Conservation (phyloP, 2,888 invertebrate species). For the Paralinhomoeus sp. region DNA sequence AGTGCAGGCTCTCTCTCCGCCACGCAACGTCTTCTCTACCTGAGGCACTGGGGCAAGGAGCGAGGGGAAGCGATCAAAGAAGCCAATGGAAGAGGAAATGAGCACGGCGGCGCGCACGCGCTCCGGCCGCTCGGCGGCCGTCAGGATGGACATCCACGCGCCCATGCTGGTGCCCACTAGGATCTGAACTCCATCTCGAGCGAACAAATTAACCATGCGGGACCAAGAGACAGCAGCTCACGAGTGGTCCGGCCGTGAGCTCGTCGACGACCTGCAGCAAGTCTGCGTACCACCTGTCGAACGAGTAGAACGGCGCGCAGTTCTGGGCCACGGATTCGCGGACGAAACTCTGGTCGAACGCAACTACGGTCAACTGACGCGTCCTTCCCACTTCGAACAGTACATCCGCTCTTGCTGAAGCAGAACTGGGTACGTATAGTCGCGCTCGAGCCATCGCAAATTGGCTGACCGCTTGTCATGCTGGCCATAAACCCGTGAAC, state of each 20-base stretch:
- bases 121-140: background rate
- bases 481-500: too few relatives aligned
- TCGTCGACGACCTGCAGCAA: background rate
- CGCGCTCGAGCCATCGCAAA: too few relatives aligned
- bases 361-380: background rate
- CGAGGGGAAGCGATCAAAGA: background rate
- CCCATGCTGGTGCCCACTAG: constrained; percentile 2
- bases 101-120: background rate
- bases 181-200: too few relatives aligned
- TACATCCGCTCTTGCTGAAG: too few relatives aligned
- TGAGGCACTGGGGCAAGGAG: background rate
- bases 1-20: background rate
- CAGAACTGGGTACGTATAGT: too few relatives aligned
- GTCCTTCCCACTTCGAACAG: too few relatives aligned
- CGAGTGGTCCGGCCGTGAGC: background rate
- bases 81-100: background rate
- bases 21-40: background rate
- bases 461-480: too few relatives aligned
- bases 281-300: background rate
- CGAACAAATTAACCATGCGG: too few relatives aligned
- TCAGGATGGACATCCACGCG: constrained; percentile 1
- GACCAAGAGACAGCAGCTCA: too few relatives aligned
- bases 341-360: background rate
- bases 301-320: background rate
- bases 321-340: background rate